Evolutionary conservation across 2,888 invertebrate species (phyloP).

Genomic region (Drosophila fungiperda): DNA sequence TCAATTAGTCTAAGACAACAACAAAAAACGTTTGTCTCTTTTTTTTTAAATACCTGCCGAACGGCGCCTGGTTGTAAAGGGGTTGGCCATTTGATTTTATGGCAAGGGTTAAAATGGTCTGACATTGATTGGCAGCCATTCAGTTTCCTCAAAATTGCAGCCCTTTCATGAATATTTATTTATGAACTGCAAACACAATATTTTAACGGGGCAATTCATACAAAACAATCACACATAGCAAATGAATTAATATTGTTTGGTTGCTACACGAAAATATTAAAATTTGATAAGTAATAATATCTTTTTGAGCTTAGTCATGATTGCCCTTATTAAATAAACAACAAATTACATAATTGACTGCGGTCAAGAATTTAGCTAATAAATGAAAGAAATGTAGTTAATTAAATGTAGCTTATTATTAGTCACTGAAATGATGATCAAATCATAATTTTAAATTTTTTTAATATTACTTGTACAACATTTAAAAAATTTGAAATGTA

Average conservation of each 20-base stretch:
- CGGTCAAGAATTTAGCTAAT: not conserved
- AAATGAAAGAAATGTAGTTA: not conserved
- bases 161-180: conserved; percentile 21
- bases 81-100: conserved; percentile 55
- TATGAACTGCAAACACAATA: conserved; percentile 29
- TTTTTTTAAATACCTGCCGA: conserved; percentile 40
- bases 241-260: not conserved
- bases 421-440: too few species aligned
- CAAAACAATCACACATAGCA: not conserved
- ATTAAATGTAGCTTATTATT: too few species aligned
- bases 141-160: conserved; percentile 28
- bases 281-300: not conserved
- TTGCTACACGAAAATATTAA: not conserved
- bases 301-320: not conserved
- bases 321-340: not conserved
- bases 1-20: conserved; percentile 44
- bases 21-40: conserved; percentile 1
- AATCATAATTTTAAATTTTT: too few species aligned
- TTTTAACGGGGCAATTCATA: conserved; percentile 1
- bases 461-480: too few species aligned
- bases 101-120: conserved; percentile 38
- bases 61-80: conserved; percentile 54
- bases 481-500: too few species aligned
- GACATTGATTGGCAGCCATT: conserved; percentile 47
- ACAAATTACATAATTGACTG: not conserved